Percentiles rank a stretch among this genome's conserved stretches.
Evolutionary conservation across 2,797 vertebrate genomes (phyloP).

Genomic region (Meda fulgida): DNA sequence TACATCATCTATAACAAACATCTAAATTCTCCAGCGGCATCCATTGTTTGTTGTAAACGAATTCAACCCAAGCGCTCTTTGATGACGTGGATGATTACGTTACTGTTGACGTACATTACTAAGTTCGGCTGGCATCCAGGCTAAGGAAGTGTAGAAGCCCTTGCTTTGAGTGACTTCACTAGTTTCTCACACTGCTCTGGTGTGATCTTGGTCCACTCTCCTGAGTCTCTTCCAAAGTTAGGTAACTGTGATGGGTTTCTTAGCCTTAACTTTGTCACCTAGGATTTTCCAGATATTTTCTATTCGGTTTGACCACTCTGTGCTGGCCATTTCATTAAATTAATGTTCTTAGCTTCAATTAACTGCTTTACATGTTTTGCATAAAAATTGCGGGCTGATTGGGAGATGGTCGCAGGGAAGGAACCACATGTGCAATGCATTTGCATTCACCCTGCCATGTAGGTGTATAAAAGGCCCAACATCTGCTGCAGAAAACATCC

Average conservation of each 20-base stretch:
- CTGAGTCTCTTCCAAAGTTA: neutral
- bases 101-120: too few species aligned
- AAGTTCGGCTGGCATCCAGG: too few species aligned
- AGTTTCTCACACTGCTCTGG: neutral
- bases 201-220: neutral
- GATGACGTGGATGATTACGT: too few species aligned
- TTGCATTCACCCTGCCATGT: neutral
- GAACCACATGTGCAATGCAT: neutral
- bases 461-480: neutral
- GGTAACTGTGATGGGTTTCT: neutral
- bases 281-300: neutral
- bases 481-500: neutral
- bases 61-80: too few species aligned
- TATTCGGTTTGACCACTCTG: neutral
- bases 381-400: neutral
- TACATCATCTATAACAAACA: too few species aligned
- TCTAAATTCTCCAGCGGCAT: too few species aligned
- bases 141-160: too few species aligned
- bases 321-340: neutral
- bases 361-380: neutral
- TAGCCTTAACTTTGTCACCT: neutral
- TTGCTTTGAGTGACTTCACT: too few species aligned
- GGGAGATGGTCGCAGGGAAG: neutral
- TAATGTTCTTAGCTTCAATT: too few species aligned
- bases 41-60: too few species aligned